Percentiles rank a stretch among this genome's conserved stretches.
Evolutionary conservation across 2,113 vertebrate genomes (phyloP).

Genomic region (Rhinichthys klamathensis): DNA sequence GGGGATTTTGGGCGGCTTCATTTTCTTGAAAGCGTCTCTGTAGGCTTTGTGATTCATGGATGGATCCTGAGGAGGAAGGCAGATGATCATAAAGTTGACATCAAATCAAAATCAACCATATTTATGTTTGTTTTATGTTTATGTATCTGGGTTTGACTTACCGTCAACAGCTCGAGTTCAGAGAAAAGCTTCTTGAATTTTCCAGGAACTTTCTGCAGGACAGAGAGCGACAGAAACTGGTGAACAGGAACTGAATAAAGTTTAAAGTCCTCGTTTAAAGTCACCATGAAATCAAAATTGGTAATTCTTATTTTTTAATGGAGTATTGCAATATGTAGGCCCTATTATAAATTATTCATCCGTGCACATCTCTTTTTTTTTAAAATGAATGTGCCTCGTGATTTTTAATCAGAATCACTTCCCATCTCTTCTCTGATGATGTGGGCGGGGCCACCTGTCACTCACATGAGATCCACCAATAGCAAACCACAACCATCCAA

Average conservation of each 20-base stretch:
- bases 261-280: too few relatives aligned
- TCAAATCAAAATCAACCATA: not conserved
- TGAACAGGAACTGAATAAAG: not conserved
- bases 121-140: not conserved
- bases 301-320: too few relatives aligned
- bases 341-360: too few relatives aligned
- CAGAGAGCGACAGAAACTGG: not conserved
- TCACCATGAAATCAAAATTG: too few relatives aligned
- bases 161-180: slow-evolving; percentile 96
- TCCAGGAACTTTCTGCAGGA: slow-evolving; percentile 91
- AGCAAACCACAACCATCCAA: too few relatives aligned
- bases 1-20: slow-evolving; percentile 98
- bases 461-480: too few relatives aligned
- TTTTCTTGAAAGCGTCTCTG: slow-evolving; percentile 95
- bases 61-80: slow-evolving; percentile 83
- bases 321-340: too few relatives aligned
- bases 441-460: too few relatives aligned
- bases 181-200: slow-evolving; percentile 99
- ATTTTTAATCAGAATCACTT: too few relatives aligned
- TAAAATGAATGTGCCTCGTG: too few relatives aligned
- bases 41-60: slow-evolving; percentile 99
- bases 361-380: too few relatives aligned
- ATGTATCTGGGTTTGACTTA: slow-evolving; percentile 62
- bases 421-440: too few relatives aligned
- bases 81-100: not conserved